Evolutionary conservation across 1,140 invertebrate species (phyloP), one percentile per base, ranked within the genome.

Genomic region (Samia ricini): DNA sequence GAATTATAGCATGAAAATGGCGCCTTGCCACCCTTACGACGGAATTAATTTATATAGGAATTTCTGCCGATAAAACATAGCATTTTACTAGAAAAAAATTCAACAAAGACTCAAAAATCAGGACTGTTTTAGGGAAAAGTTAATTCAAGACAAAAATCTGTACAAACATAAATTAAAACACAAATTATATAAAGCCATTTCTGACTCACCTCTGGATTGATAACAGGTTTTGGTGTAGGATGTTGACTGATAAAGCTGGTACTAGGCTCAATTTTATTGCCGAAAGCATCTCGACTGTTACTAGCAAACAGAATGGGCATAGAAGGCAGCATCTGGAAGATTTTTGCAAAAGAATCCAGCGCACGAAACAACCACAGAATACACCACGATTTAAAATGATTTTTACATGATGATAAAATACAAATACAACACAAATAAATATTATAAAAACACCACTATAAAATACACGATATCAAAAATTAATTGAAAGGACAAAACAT

Each of bases 311-410:
- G 77, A 61, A 88, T 83, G 55, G 91, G 91, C 89, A 92, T 91
- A 70, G 88, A 91, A 71, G 91, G 91, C 71, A 93, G 82, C 88
- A 92, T 92, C 66, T 91, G 88, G 54, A 89, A 74, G 52, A 83
- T 71, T 61, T 86, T 56, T 24, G 56, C 70, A 56, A 60, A 63
- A 33, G 71, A 56, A 62, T 50, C 63, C 24, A 60, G 33, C 15
- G 56, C 76, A 68, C 60, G 68, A 72, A 74, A 77, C 72, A 71
- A 71, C 33, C 68, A 66, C 33, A 67, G 74, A 69, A 48, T 67
- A 74, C 70, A 80, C 49, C 54, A 55, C 62, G 63, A 64, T 60
- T 67, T 56, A 64, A 69, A 68, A 64, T 54, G 66, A 65, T 72
- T 74, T 72, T 70, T 61, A 65, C 69, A 73, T 79, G 62, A 70